phyloP scores from a whole-genome alignment of 2,888 invertebrate species.

The Lithophane socia region DNA sequence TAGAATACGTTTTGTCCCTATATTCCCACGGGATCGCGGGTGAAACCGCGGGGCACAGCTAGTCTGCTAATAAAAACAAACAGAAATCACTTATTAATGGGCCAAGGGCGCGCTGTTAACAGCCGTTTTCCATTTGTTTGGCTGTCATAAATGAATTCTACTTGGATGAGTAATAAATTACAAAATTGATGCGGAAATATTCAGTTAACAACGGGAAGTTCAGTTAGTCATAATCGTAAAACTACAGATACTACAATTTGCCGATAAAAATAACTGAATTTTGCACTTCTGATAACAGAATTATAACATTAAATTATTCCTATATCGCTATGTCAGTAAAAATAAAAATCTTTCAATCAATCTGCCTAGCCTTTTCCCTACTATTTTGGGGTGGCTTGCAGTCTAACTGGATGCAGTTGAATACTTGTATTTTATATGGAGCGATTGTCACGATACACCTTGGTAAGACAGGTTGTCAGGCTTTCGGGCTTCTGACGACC shows the following conservation, averaged over 20 bases:
- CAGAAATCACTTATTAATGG: slow-evolving; percentile 9
- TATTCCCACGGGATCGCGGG: too few relatives aligned
- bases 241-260: not conserved
- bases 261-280: slow-evolving; percentile 26
- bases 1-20: too few relatives aligned
- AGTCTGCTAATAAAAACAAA: not conserved
- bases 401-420: not conserved
- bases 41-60: too few relatives aligned
- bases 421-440: not conserved
- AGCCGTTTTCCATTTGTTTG: not conserved
- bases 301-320: not conserved
- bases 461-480: too few relatives aligned
- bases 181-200: slow-evolving; percentile 14
- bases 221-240: not conserved
- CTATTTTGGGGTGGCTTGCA: not conserved
- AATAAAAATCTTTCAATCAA: too few relatives aligned
- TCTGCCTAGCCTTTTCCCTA: too few relatives aligned
- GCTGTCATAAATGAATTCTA: slow-evolving; percentile 12
- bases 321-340: too few relatives aligned
- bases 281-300: slow-evolving; percentile 22
- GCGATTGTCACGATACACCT: too few relatives aligned
- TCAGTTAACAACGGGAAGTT: not conserved
- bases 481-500: too few relatives aligned
- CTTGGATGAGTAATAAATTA: not conserved
- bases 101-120: slow-evolving; percentile 12